Evolutionary conservation across 2,113 vertebrate species (phyloP).

Genomic region (Eleginops maclovinus): DNA sequence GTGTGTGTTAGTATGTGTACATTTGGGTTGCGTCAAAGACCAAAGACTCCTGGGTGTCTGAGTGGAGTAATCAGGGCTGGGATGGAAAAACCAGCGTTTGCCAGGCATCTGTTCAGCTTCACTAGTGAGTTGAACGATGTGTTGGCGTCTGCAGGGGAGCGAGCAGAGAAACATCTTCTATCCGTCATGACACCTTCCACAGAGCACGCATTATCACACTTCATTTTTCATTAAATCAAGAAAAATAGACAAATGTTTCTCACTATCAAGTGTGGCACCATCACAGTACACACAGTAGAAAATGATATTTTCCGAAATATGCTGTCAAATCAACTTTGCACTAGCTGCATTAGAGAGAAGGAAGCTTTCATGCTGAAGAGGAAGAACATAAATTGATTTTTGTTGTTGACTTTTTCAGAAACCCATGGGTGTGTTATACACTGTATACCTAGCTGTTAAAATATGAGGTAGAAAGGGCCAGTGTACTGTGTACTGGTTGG

Average conservation of each 20-base stretch:
- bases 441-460: constrained; percentile 11
- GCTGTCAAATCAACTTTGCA: constrained; percentile 2
- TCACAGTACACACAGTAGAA: background rate
- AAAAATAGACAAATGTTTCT: background rate
- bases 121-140: constrained; percentile 48
- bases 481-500: constrained; percentile 22
- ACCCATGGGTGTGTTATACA: background rate
- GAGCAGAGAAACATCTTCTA: constrained; percentile 18
- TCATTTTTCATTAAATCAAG: constrained; percentile 6
- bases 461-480: background rate
- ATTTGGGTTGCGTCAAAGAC: constrained; percentile 11
- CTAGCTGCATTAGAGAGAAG: background rate
- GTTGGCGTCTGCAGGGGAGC: constrained; percentile 29
- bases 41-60: constrained; percentile 48
- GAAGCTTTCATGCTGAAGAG: background rate
- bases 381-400: background rate
- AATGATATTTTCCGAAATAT: constrained; percentile 13
- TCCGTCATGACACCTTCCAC: constrained; percentile 30
- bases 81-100: constrained; percentile 57
- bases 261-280: background rate
- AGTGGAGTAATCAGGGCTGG: constrained; percentile 43
- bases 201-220: background rate
- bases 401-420: constrained; percentile 3
- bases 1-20: background rate
- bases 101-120: constrained; percentile 77